Evolutionary conservation across 2,797 vertebrate species (phyloP), one percentile per base, ranked within the genome.

Genomic region (Sebastes matsubarae): DNA sequence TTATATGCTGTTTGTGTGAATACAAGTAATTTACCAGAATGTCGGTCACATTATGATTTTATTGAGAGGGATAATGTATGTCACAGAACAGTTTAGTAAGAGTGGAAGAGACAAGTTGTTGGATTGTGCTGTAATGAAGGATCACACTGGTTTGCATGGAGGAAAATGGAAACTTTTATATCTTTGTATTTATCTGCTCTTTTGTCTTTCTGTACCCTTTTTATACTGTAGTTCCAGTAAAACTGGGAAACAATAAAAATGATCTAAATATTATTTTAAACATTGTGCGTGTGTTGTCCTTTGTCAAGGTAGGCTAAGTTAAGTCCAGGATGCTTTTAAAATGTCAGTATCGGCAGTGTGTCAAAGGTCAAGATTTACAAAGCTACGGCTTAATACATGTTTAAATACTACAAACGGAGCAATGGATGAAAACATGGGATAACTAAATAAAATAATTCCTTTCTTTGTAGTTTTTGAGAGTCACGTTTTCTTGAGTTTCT

Each of bases 241-340:
- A 89, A 84, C 79, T 87, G 63, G 63, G 8, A 80, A 83, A 65
- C 20, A 89, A 91, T 86, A 89, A 90, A 92, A 77, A 55, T 12
- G 1, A 64, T 76, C 11, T 30, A 75, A 81, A 42, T 10, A 64
- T 65, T 59, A 52, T 78, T 79, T 71, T 61, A 71, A 71, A 76
- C 1, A 72, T 25, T 59, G 30, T 27, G 8, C 30, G 14, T 68
- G 20, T 68, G 25, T 68, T 77, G 20, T 65, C 2, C 16, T 80
- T 29, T 81, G 22, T 78, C 22, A 58, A 50, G 6, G 10, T 9
- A 24, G 38, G 14, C 38, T 42, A 0, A 0, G 64, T 38, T 12
- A 52, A 60, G 3, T 60, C 11, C 14, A 61, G 10, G 60, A 36
- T 18, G 55, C 55, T 38, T 16, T 24, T 22, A 13, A 16, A 55